Base-by-base conservation (phyloP, 2,797 vertebrate genomes). In the Leptodactylus fallax region DNA sequence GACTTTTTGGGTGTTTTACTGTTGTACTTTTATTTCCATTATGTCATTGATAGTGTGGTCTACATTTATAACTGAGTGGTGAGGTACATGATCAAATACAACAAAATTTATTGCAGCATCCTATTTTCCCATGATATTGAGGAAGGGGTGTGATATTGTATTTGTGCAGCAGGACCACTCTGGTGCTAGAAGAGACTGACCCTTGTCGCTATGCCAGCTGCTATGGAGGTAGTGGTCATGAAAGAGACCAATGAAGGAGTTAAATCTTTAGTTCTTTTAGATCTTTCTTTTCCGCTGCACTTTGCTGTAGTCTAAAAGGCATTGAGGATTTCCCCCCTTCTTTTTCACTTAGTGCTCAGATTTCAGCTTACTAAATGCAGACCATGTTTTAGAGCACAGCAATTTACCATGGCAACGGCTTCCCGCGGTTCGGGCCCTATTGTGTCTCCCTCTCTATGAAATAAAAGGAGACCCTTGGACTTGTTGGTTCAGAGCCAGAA, bases 381-480 rank as follows among this genome's bases (percentile, higher is more conserved):
- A 72, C 79, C 69, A 25, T 82, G 51, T 89, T 83, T 86, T 86
- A 81, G 51, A 77, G 84, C 83, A 60, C 79, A 67, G 79, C 60
- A 55, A 86, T 82, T 86, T 81, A 78, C 87, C 87, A 89, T 89
- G 79, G 87, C 36, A 89, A 89, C 87, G 14, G 71, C 79, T 89
- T 89, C 79, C 87, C 71, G 36, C 63, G 23, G 87, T 36, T 63
- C 79, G 53, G 67, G 71, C 49, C 79, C 84, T 81, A 86, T 89
- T 89, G 87, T 89, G 84, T 82, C 79, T 89, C 71, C 71, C 71
- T 86, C 83, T 89, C 84, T 76, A 82, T 51, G 71, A 69, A 86
- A 89, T 82, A 85, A 88, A 36, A 79, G 65, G 69, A 85, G 69
- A 82, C 87, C 84, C 60, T 86, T 89, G 63, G 79, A 82, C 69